Evolutionary conservation across 37 sponge, comb jelly and placozoan species (phyloP).

Genomic region (Geodia barretti): DNA sequence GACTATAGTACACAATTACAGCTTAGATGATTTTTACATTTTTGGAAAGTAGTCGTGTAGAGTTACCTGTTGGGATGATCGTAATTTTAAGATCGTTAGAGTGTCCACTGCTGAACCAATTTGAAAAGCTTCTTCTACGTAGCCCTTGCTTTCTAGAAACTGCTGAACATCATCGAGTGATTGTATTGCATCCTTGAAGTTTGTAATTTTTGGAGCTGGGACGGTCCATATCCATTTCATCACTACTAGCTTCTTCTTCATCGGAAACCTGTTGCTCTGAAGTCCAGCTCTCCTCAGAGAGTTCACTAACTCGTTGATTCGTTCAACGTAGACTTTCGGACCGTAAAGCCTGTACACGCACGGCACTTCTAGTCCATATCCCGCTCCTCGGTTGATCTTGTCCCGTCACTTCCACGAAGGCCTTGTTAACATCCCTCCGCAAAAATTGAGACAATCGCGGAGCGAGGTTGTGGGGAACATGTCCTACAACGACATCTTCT

Average conservation of each 20-base stretch:
- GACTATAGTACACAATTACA: too few relatives aligned
- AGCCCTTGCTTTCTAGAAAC: not conserved
- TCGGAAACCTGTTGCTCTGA: too few relatives aligned
- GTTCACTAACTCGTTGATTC: too few relatives aligned
- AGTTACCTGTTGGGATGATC: not conserved
- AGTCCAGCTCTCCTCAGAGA: too few relatives aligned
- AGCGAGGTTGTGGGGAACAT: slow-evolving; percentile 51
- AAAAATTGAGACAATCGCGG: slow-evolving; percentile 19
- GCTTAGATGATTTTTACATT: too few relatives aligned
- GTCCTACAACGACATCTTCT: slow-evolving; percentile 47
- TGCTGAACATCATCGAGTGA: not conserved
- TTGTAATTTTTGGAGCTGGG: not conserved
- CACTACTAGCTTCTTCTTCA: too few relatives aligned
- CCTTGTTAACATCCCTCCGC: slow-evolving; percentile 44
- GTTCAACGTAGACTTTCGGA: too few relatives aligned
- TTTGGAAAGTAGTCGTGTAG: not conserved
- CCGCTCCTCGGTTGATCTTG: too few relatives aligned
- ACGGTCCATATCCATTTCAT: too few relatives aligned
- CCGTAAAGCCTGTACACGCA: too few relatives aligned
- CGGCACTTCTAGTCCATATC: too few relatives aligned
- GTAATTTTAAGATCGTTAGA: not conserved
- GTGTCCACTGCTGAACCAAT: not conserved
- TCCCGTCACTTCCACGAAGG: slow-evolving; percentile 35
- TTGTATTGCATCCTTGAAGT: not conserved
- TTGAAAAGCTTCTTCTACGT: not conserved